These are phyloP conservation scores for Tetranychus urticae DNA, from an alignment of 1,140 invertebrate species.

Conservation along the genomic window DNA sequence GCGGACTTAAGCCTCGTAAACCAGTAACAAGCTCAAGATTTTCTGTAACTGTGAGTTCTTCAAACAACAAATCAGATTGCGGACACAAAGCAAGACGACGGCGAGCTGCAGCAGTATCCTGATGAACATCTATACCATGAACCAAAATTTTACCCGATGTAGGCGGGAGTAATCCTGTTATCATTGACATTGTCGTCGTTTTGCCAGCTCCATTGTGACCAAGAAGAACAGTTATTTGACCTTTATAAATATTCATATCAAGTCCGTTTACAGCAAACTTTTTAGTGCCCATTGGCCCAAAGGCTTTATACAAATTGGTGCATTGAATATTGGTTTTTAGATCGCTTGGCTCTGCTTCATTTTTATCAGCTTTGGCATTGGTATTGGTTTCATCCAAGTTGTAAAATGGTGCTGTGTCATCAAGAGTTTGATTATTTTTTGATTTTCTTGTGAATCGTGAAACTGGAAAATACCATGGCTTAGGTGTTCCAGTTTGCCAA, in stretches of 20 bases:
- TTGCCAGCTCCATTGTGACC: conserved; percentile 40
- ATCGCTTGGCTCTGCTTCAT: background rate
- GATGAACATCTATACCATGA: conserved; percentile 36
- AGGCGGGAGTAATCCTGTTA: conserved; percentile 42
- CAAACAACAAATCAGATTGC: conserved; percentile 32
- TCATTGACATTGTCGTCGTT: conserved; percentile 54
- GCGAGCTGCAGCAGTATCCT: conserved; percentile 30
- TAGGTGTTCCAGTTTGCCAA: conserved; percentile 19
- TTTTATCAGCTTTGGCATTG: conserved; percentile 23
- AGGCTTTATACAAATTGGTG: conserved; percentile 20
- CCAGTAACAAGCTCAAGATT: conserved; percentile 7
- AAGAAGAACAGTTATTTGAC: conserved; percentile 41
- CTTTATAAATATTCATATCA: conserved; percentile 44
- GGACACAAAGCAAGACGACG: conserved; percentile 61
- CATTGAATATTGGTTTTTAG: background rate
- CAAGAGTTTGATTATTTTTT: too few species aligned
- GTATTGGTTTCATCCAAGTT: conserved; percentile 16
- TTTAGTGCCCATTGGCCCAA: background rate
- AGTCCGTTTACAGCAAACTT: conserved; percentile 41
- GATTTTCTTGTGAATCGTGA: too few species aligned
- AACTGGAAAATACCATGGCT: conserved; percentile 9
- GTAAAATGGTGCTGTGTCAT: too few species aligned
- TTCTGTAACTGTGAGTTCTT: conserved; percentile 20
- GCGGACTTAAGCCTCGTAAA: conserved; percentile 35
- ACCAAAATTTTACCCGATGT: conserved; percentile 39